Evolutionary conservation across 2,113 vertebrate genomes (phyloP), one percentile per base, ranked within the genome.

Genomic region (Syrmaticus mikado): DNA sequence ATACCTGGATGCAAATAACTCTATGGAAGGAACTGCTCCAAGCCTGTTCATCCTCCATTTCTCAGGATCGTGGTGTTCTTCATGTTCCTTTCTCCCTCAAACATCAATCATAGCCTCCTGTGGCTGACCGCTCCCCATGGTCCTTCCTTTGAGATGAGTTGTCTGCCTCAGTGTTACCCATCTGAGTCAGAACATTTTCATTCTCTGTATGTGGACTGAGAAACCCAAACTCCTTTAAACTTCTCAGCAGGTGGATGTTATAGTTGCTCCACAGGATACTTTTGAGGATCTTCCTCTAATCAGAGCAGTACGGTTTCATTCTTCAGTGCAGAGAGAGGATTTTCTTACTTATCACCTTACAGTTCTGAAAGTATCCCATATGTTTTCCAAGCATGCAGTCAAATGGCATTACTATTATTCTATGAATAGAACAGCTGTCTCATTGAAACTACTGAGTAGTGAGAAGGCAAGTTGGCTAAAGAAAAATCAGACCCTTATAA

Each of bases 261-360:
- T 13, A 74, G 16, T 50, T 81, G 21, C 36, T 82, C 28, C 79
- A 38, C 30, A 64, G 48, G 21, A 68, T 67, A 74, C 88, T 92
- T 95, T 93, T 84, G 5, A 64, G 65, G 8, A 15, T 90, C 38
- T 75, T 90, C 50, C 34, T 91, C 36, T 85, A 78, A 89, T 87
- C 65, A 92, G 76, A 89, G 43, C 1, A 1, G 36, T 83, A 20
- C 11, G 61, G 45, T 73, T 93, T 75, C 65, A 77, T 52, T 86
- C 32, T 70, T 72, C 78, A 72, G 34, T 60, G 16, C 22, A 65
- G 19, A 2, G 5, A 79, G 28, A 87, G 30, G 43, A 8, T 66
- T 82, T 40, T 24, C 65, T 40, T 55, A 21, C 13, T 45, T 92
- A 73, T 73, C 82, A 13, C 75, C 15, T 43, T 68, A 32, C 32